Base-by-base conservation (phyloP, 2,797 vertebrate genomes). In the Parauchenoglanis punctatus region DNA sequence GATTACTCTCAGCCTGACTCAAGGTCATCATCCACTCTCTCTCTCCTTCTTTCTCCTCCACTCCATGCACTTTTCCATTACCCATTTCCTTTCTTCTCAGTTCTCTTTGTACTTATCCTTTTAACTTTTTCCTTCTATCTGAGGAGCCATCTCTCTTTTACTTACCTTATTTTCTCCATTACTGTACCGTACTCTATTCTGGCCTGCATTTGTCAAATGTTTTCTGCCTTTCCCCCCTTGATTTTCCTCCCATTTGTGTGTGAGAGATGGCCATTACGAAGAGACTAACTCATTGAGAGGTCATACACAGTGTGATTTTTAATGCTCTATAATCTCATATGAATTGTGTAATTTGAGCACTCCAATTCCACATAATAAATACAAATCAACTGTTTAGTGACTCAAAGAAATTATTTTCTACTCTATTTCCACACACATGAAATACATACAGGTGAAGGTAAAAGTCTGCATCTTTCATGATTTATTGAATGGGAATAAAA, bases 1-100 rank as follows among this genome's bases (percentile, higher is more conserved):
- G 85, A 91, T 91, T 89, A 89, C 87, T 91, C 86, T 85, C 54
- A 18, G 78, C 81, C 89, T 59, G 78, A 83, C 61, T 76, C 86
- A 87, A 90, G 87, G 89, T 86, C 87, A 86, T 86, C 80, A 52
- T 73, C 83, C 46, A 68, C 81, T 63, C 35, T n/a, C 56, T n/a
- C 54, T 59, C 56, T 25, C 75, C 68, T 54, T 85, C 72, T 78
- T 72, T 17, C n/a, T 77, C 75, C 35, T 28, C 25, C 63, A 46
- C 83, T 89, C 65, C 58, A 68, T 87, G 44, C 46, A 70, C 86
- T 85, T 86, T 54, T n/a, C 31, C 49, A 78, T 76, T 86, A 73
- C 58, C 59, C 12, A 31, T 12, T 81, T 31, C 67, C 56, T 78
- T 76, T 85, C 58, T 88, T 86, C 61, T 87, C 7, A 18, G 31